Evolutionary conservation across 1,140 invertebrate species (phyloP).

Genomic region (Trachelipus rathkii): DNA sequence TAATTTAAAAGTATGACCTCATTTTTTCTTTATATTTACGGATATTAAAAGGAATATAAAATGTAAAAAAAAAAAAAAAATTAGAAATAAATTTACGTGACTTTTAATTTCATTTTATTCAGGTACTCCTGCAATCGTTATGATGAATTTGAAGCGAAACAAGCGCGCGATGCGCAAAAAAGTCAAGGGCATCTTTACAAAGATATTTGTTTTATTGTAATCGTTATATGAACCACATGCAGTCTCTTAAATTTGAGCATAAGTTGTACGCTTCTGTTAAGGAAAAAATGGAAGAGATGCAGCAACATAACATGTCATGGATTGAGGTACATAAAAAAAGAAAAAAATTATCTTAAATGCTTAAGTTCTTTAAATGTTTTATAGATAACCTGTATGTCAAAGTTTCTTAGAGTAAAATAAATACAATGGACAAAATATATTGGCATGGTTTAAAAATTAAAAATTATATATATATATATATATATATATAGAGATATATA

Average conservation of each 20-base stretch:
- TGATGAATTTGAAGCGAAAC: conserved; percentile 94
- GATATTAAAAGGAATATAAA: background rate
- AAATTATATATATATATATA: too few relatives aligned
- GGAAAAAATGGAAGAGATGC: conserved; percentile 99
- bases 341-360: too few relatives aligned
- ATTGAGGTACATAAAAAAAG: conserved; percentile 71
- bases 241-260: conserved; percentile 95
- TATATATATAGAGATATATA: too few relatives aligned
- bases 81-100: background rate
- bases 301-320: conserved; percentile 99
- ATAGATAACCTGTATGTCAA: too few relatives aligned
- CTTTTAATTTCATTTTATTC: conserved; percentile 22
- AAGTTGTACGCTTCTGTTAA: conserved; percentile 91
- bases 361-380: too few relatives aligned
- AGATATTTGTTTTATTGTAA: conserved; percentile 98
- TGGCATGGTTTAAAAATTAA: too few relatives aligned
- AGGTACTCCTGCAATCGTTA: conserved; percentile 97
- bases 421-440: too few relatives aligned
- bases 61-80: too few relatives aligned
- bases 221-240: conserved; percentile 99
- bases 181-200: conserved; percentile 81
- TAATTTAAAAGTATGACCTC: too few relatives aligned
- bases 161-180: conserved; percentile 91
- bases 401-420: too few relatives aligned
- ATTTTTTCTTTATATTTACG: too few relatives aligned